A percentile compares a stretch with the other conserved stretches of the same genome.
Conservation (phyloP, 2,113 vertebrate species). For the Azemiops feae region DNA sequence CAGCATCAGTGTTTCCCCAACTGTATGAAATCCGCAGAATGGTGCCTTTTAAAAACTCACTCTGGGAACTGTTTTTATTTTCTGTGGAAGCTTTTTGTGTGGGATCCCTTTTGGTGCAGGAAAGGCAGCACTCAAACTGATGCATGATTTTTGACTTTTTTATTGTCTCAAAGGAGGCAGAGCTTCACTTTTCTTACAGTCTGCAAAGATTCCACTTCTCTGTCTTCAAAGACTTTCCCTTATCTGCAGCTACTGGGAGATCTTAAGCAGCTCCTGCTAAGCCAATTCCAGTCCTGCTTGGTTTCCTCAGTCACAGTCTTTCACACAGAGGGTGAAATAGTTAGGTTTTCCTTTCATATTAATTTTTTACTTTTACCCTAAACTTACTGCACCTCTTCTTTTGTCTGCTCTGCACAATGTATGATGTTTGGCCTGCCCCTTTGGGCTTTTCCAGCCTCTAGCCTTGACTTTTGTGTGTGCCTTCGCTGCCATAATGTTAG, state of each 20-base stretch:
- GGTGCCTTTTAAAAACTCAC: background rate
- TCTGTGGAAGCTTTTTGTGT: background rate
- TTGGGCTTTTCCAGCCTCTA: background rate
- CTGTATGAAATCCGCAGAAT: background rate
- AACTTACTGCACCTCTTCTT: background rate
- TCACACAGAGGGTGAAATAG: background rate
- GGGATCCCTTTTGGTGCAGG: background rate
- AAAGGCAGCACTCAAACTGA: background rate
- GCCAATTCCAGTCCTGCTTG: background rate
- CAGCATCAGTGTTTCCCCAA: background rate
- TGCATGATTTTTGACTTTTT: background rate
- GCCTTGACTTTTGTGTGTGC: background rate
- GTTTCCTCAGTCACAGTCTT: background rate
- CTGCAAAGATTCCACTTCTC: background rate
- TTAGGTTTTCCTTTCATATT: background rate
- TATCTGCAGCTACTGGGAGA: background rate
- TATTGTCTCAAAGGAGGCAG: background rate
- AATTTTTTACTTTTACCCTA: background rate
- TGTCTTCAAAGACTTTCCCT: background rate
- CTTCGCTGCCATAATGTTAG: background rate
- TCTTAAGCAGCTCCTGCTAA: background rate
- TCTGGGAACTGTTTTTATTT: background rate
- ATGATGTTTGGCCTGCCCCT: background rate
- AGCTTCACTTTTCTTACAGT: background rate
- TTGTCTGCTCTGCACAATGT: background rate